phyloP scores from a whole-genome alignment of 2,888 invertebrate species.

The Fabriciana adippe region DNA sequence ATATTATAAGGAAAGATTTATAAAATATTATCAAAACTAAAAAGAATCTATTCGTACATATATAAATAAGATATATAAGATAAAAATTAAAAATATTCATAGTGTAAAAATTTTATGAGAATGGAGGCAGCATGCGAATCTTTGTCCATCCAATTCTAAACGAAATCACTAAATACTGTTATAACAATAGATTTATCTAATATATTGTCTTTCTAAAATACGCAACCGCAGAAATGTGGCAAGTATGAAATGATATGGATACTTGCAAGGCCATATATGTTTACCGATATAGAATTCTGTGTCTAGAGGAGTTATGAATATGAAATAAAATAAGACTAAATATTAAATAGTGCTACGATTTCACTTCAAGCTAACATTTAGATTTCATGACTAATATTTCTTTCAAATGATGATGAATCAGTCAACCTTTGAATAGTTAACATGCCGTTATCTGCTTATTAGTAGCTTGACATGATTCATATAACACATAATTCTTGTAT shows the following conservation, averaged over 20 bases:
- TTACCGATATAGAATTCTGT: slow-evolving; percentile 51
- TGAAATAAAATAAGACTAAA: slow-evolving; percentile 1
- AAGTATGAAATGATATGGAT: slow-evolving; percentile 66
- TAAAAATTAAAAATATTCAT: no score
- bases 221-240: slow-evolving; percentile 68
- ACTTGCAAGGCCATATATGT: slow-evolving; percentile 75
- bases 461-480: slow-evolving; percentile 21
- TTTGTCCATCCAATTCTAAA: no score
- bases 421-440: slow-evolving; percentile 25
- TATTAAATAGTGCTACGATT: not conserved
- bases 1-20: no score
- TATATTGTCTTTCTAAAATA: slow-evolving; percentile 33
- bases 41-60: no score
- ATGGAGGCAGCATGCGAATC: no score
- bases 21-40: no score
- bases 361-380: not conserved
- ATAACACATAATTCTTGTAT: slow-evolving; percentile 9
- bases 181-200: not conserved
- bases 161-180: no score
- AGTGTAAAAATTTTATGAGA: no score
- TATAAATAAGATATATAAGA: no score
- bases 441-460: slow-evolving; percentile 23
- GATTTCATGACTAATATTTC: slow-evolving; percentile 21
- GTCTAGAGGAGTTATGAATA: not conserved
- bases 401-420: slow-evolving; percentile 24